phyloP scores from a whole-genome alignment of 30 jellyfish, hydroid and myxozoan genomes.

The Rhopilema esculentum region DNA sequence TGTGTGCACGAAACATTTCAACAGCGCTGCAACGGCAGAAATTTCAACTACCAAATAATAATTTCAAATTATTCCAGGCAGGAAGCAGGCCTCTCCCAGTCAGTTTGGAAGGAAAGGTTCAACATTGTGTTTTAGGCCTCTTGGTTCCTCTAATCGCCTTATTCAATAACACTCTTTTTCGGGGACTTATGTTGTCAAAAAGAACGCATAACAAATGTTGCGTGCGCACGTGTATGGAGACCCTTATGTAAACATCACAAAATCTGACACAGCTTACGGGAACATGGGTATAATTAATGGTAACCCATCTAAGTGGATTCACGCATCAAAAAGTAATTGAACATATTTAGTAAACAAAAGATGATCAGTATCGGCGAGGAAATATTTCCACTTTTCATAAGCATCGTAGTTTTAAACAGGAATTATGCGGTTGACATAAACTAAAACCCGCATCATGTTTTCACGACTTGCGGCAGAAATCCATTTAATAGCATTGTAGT shows the following conservation, averaged over 20 bases:
- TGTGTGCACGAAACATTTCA: too few relatives aligned
- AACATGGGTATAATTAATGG: constrained; percentile 44
- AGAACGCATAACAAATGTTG: neutral
- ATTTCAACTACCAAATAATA: too few relatives aligned
- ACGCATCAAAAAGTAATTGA: constrained; percentile 35
- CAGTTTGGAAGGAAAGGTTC: too few relatives aligned
- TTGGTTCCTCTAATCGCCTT: too few relatives aligned
- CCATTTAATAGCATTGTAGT: constrained; percentile 51
- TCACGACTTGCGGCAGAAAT: constrained; percentile 57
- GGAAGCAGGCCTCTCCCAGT: too few relatives aligned
- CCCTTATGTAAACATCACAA: neutral
- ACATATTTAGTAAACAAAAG: constrained; percentile 23
- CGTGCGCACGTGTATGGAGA: neutral
- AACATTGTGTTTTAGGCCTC: too few relatives aligned
- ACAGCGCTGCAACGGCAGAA: too few relatives aligned
- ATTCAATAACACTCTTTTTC: neutral
- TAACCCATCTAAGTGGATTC: constrained; percentile 55
- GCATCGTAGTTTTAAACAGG: constrained; percentile 19
- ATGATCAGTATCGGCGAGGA: constrained; percentile 39
- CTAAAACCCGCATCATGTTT: constrained; percentile 29
- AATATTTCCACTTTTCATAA: constrained; percentile 28
- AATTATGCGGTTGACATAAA: constrained; percentile 54
- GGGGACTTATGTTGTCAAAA: neutral
- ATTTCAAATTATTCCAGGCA: too few relatives aligned
- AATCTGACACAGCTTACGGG: neutral